Conservation (phyloP, 2,888 invertebrate genomes). For the Stegana nigrithorax region DNA sequence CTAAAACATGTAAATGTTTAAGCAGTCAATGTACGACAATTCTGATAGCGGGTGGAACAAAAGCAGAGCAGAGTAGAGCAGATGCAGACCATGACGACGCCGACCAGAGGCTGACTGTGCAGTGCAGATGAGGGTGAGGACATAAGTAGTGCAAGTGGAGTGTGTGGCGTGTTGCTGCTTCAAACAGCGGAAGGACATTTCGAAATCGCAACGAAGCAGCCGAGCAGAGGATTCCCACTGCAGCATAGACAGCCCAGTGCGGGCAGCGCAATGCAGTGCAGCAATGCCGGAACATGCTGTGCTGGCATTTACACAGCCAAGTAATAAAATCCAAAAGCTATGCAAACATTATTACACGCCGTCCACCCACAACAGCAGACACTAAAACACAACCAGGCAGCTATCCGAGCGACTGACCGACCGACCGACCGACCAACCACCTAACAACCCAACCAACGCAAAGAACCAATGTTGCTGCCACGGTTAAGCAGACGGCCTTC, state of each 20-base stretch:
- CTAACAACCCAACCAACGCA: too few species aligned
- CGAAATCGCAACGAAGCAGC: conserved; percentile 33
- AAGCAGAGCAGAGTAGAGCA: neutral
- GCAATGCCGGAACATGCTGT: conserved; percentile 36
- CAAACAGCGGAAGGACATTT: conserved; percentile 34
- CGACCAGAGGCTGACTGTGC: too few species aligned
- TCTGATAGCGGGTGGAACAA: conserved; percentile 13
- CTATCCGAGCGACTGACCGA: neutral
- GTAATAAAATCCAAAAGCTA: conserved; percentile 56
- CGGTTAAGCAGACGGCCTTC: neutral
- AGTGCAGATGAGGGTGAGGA: too few species aligned
- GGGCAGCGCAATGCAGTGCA: too few species aligned
- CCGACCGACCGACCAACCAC: neutral
- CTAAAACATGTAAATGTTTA: conserved; percentile 53
- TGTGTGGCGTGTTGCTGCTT: neutral
- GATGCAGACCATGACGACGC: neutral
- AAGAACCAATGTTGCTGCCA: neutral
- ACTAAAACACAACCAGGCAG: neutral
- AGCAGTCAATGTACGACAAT: conserved; percentile 20
- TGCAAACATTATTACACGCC: conserved; percentile 54
- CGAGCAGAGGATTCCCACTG: conserved; percentile 13
- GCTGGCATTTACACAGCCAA: conserved; percentile 51
- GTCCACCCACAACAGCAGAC: conserved; percentile 10
- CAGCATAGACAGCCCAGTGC: conserved; percentile 17
- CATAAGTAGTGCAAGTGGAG: conserved; percentile 12